Conservation (phyloP, 2,113 vertebrate species). For the Cyprinus carpio region DNA sequence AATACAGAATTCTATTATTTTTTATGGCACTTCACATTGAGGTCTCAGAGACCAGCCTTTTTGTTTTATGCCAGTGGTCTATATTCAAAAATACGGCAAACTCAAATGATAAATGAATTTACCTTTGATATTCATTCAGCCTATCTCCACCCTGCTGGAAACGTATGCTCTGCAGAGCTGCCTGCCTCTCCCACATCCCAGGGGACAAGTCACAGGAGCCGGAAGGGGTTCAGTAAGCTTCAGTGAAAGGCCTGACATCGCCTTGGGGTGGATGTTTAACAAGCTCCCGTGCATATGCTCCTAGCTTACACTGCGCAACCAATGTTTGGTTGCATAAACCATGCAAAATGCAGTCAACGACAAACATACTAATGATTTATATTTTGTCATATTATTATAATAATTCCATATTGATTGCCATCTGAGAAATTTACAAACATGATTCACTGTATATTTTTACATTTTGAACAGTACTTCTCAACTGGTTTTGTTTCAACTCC, state of each 20-base stretch:
- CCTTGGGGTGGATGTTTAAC: conserved; percentile 44
- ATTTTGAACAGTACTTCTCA: no score
- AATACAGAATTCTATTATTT: conserved; percentile 1
- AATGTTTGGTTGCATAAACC: conserved; percentile 4
- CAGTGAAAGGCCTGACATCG: conserved; percentile 34
- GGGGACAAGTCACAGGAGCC: conserved; percentile 33
- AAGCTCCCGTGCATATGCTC: conserved; percentile 29
- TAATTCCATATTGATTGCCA: neutral
- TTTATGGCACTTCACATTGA: neutral
- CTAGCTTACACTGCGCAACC: neutral
- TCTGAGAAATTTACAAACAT: neutral
- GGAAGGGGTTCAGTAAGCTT: conserved; percentile 35
- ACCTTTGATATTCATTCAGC: conserved; percentile 12
- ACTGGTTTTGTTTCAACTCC: no score
- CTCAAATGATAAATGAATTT: neutral
- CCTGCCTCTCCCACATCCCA: conserved; percentile 10
- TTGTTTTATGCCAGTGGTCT: neutral
- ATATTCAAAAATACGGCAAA: neutral
- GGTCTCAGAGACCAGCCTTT: neutral
- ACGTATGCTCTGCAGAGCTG: conserved; percentile 11
- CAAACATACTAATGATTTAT: conserved; percentile 13
- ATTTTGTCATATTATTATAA: neutral
- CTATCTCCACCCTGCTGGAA: neutral
- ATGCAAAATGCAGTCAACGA: neutral
- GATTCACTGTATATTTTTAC: neutral